phyloP scores from a whole-genome alignment of 2,888 invertebrate genomes.

The Sycophila texana region DNA sequence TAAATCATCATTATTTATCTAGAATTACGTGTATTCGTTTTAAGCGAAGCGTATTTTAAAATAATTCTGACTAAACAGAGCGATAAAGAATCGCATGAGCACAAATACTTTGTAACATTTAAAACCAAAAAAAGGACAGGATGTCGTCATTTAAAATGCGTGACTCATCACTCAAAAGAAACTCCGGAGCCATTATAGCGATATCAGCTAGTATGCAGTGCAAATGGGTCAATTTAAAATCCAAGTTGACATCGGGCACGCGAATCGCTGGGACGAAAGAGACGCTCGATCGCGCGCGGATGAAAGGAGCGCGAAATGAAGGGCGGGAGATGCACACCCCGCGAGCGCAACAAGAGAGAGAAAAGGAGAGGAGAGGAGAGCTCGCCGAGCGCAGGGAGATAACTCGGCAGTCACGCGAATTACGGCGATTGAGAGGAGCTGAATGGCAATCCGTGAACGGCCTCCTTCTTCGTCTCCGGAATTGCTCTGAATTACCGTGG shows the following conservation, averaged over 20 bases:
- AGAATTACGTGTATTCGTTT: not conserved
- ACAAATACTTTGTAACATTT: no score
- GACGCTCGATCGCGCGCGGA: not conserved
- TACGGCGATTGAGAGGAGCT: slow-evolving; percentile 30
- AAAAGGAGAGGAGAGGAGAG: slow-evolving; percentile 3
- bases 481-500: slow-evolving; percentile 36
- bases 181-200: no score
- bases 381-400: slow-evolving; percentile 13
- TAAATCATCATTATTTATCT: not conserved
- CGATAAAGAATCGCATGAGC: no score
- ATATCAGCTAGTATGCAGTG: no score
- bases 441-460: slow-evolving; percentile 43
- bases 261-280: not conserved
- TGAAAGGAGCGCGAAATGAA: not conserved
- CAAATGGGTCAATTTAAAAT: no score
- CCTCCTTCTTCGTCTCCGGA: slow-evolving; percentile 10
- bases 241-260: no score
- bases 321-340: not conserved
- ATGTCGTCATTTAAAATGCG: no score
- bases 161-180: no score
- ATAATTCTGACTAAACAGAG: no score
- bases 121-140: no score
- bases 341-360: not conserved
- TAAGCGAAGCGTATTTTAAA: not conserved
- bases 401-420: slow-evolving; percentile 42